Percentiles rank a stretch among this genome's conserved stretches.
These are phyloP conservation scores for Myioborus miniatus DNA, from an alignment of 2,797 vertebrate species.

Conservation along the genomic window DNA sequence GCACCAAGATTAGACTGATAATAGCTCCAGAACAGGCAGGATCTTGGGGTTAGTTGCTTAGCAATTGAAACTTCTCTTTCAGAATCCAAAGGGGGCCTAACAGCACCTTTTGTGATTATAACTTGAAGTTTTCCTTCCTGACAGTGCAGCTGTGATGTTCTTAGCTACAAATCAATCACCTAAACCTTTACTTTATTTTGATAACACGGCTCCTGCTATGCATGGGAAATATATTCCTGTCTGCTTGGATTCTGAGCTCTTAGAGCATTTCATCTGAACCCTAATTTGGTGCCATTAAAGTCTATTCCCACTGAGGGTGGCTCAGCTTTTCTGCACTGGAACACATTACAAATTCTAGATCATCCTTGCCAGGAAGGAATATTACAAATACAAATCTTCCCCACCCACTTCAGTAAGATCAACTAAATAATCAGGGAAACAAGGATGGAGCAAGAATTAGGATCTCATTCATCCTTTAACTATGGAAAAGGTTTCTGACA, in stretches of 20 bases:
- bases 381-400: not conserved
- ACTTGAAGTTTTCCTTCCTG: not conserved
- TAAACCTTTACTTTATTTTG: not conserved
- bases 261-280: not conserved
- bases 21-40: not conserved
- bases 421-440: not conserved
- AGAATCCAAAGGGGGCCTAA: not conserved
- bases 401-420: not conserved
- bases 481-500: fast-evolving
- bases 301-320: not conserved
- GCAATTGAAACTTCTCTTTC: not conserved
- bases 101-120: not conserved
- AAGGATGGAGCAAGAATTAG: not conserved
- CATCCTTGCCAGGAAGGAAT: not conserved
- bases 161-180: not conserved
- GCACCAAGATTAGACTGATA: not conserved
- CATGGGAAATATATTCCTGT: not conserved
- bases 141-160: not conserved
- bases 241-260: not conserved
- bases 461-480: not conserved
- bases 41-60: not conserved
- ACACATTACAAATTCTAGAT: not conserved
- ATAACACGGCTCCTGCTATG: not conserved
- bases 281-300: not conserved
- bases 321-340: not conserved